Base-by-base conservation (phyloP, 30 jellyfish, hydroid and myxozoan species). In the Aurelia aurita complex sp. Pacific region DNA sequence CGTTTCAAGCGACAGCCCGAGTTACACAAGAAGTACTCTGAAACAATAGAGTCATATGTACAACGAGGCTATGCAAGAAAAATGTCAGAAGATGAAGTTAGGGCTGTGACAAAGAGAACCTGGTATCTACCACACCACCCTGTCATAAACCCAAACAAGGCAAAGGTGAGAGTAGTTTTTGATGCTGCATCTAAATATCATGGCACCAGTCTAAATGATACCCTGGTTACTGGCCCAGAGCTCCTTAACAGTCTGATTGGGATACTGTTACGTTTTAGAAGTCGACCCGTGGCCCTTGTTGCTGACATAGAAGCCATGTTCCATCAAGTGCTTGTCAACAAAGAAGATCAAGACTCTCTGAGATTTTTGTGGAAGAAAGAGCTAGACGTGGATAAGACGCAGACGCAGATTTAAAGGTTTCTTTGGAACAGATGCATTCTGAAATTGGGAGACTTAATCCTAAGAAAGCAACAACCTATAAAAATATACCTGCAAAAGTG, bases 281-380 rank as follows among this genome's bases (percentile, higher is more conserved):
- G 57, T 6, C 8, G 17, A 73, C 6, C 23, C 4, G 61, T 76
- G 8, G 53, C 87, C 51, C 19, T 76, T 14, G 61, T 55, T 17
- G 86, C 81, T 19, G 86, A 76, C 52, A 42, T 79, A 16, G 89
- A 79, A 79, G 89, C 70, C 33, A 79, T 79, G 89, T 62, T 79
- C 81, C 62, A 43, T 19, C 86, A 76, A 59, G 81, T 76, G 67
- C 67, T 15, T 13, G 69, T 72, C 23, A 23, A 76, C 14, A 13
- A 17, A 10, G 18, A 65, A 65, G 76, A 65, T 18, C 35, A 18
- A 65, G 76, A 18, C 43, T 18, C 76, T 65, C 29, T 65, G 43
- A 18, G 76, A 17, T 65, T 65, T 16, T 54, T 54, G 16, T 54
- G 65, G 65, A 54, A 54, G 65, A 16, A 54, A 54, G 16, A 16